Conservation (phyloP, 2,888 invertebrate genomes). For the Patella caerulea region DNA sequence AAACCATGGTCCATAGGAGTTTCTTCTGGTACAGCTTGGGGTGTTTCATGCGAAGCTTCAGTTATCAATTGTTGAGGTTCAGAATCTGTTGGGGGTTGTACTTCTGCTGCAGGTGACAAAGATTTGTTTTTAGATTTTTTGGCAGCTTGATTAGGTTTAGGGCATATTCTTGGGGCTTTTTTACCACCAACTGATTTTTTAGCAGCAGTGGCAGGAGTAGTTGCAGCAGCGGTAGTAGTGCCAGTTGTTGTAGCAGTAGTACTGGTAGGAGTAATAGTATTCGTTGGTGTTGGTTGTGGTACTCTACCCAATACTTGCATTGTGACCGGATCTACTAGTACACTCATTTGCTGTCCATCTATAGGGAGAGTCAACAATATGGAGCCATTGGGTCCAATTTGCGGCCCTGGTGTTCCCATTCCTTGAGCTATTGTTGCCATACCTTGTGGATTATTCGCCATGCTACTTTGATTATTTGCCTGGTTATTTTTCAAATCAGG, state of each 20-base stretch:
- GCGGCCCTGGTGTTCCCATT: constrained; percentile 9
- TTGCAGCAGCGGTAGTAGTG: constrained; percentile 10
- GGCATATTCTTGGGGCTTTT: constrained; percentile 14
- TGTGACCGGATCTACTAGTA: constrained; percentile 58
- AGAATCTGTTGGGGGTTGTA: not conserved
- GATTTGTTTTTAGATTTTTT: not conserved
- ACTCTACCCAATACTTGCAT: constrained; percentile 46
- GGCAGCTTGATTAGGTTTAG: constrained; percentile 16
- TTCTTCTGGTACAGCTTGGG: not conserved
- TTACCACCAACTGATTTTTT: constrained; percentile 14
- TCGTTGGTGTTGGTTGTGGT: constrained; percentile 16
- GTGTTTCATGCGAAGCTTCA: not conserved
- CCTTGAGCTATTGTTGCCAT: not conserved
- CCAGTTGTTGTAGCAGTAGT: constrained; percentile 2
- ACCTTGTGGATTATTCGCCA: not conserved
- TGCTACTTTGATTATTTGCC: no score
- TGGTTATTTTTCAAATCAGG: not conserved
- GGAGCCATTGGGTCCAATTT: constrained; percentile 48
- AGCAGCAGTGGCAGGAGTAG: constrained; percentile 10
- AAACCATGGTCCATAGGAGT: not conserved
- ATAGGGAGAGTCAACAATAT: constrained; percentile 62
- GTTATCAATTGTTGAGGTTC: constrained; percentile 1
- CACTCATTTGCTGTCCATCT: constrained; percentile 55
- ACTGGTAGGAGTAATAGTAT: constrained; percentile 14
- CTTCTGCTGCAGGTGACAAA: constrained; percentile 6